These are phyloP conservation scores for Chrysochloris asiatica DNA, from an alignment of 2,113 vertebrate species.

Conservation along the genomic window DNA sequence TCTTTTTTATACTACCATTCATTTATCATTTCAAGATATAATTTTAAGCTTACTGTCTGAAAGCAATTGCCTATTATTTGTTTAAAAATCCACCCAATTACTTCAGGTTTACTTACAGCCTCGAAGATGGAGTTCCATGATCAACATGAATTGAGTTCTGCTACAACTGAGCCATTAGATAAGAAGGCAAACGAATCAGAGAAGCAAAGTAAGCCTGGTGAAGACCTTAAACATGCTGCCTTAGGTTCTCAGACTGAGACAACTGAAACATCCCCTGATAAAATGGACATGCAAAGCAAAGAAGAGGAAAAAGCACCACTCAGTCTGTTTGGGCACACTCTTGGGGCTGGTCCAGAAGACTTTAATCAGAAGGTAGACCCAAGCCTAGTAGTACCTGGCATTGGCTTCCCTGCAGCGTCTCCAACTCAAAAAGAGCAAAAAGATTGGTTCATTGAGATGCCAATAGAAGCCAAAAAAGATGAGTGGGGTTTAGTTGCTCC, in stretches of 20 bases:
- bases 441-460: conserved; percentile 79
- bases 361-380: conserved; percentile 71
- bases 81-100: conserved; percentile 89
- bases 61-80: conserved; percentile 82
- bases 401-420: conserved; percentile 66
- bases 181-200: conserved; percentile 78
- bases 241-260: conserved; percentile 84
- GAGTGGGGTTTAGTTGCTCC: conserved; percentile 80
- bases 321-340: conserved; percentile 69
- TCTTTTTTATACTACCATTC: conserved; percentile 69
- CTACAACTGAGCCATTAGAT: conserved; percentile 82
- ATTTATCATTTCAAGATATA: conserved; percentile 77
- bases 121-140: conserved; percentile 96
- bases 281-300: conserved; percentile 73
- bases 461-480: conserved; percentile 74
- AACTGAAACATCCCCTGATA: conserved; percentile 69
- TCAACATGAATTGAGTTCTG: conserved; percentile 84
- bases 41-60: conserved; percentile 80
- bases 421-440: conserved; percentile 74
- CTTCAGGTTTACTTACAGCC: conserved; percentile 99
- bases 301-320: conserved; percentile 77
- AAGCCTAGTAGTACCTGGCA: conserved; percentile 69
- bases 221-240: conserved; percentile 84
- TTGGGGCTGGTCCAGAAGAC: conserved; percentile 64
- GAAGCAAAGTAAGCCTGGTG: conserved; percentile 83